Evolutionary conservation across 2,888 invertebrate genomes (phyloP).

Genomic region (Plebejus anna): DNA sequence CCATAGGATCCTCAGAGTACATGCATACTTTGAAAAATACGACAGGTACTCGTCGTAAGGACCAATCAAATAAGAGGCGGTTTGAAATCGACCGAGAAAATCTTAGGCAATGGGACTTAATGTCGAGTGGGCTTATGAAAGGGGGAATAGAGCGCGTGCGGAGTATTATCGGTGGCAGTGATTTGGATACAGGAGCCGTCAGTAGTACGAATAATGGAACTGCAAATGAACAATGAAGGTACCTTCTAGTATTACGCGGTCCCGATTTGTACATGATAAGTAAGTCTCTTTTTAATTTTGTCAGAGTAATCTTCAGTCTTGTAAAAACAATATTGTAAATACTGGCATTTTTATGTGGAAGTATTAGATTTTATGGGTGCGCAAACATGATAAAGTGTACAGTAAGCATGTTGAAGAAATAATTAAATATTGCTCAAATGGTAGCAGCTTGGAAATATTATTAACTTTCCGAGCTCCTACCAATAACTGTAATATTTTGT

Average conservation of each 20-base stretch:
- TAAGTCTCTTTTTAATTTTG: slow-evolving; percentile 68
- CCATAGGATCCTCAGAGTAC: slow-evolving; percentile 59
- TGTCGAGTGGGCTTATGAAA: slow-evolving; percentile 89
- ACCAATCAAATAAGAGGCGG: slow-evolving; percentile 58
- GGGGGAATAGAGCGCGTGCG: slow-evolving; percentile 63
- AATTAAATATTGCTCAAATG: background rate
- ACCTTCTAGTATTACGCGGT: slow-evolving; percentile 73
- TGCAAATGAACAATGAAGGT: slow-evolving; percentile 75
- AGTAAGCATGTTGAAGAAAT: slow-evolving; percentile 52
- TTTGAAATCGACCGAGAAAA: slow-evolving; percentile 90
- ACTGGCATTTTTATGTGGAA: slow-evolving; percentile 53
- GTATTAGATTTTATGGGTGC: slow-evolving; percentile 43
- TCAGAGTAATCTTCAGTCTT: slow-evolving; percentile 3
- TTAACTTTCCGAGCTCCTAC: background rate
- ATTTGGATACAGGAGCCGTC: slow-evolving; percentile 54
- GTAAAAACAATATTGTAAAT: slow-evolving; percentile 46
- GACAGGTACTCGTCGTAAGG: slow-evolving; percentile 36
- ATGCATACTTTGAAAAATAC: slow-evolving; percentile 34
- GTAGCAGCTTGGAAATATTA: background rate
- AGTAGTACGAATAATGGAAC: slow-evolving; percentile 68
- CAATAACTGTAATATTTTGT: slow-evolving; percentile 43
- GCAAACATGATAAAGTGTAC: slow-evolving; percentile 69
- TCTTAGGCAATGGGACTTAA: slow-evolving; percentile 91
- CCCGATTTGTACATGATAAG: slow-evolving; percentile 68
- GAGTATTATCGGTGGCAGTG: slow-evolving; percentile 58